These are phyloP conservation scores for Cinclus mexicanus DNA, from an alignment of 2,113 vertebrate species.

Conservation along the genomic window DNA sequence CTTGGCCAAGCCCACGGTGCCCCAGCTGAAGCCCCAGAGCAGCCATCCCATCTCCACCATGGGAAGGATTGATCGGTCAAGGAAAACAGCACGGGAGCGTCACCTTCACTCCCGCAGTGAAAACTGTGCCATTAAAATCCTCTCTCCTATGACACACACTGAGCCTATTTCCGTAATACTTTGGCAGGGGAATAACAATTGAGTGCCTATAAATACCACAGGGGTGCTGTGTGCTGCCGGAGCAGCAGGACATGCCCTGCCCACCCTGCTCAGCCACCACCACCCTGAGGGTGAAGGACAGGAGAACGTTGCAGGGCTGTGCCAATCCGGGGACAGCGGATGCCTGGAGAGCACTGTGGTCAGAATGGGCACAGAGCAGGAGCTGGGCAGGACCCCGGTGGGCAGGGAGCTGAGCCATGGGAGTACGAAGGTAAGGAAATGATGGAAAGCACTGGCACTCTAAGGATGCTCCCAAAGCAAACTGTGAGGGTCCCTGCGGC, in stretches of 20 bases:
- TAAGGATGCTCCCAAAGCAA: not conserved
- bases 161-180: conserved; percentile 57
- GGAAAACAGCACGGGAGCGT: not conserved
- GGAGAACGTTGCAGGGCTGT: not conserved
- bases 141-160: conserved; percentile 55
- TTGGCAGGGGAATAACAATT: conserved; percentile 62
- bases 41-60: not conserved
- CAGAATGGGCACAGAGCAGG: not conserved
- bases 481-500: accelerated
- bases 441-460: not conserved
- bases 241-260: not conserved
- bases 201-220: conserved; percentile 43
- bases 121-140: conserved; percentile 46
- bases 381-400: not conserved
- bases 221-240: conserved; percentile 30
- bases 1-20: accelerated
- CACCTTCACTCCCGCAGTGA: not conserved
- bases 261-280: not conserved
- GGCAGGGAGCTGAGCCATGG: accelerated
- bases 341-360: accelerated
- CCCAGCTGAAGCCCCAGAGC: not conserved
- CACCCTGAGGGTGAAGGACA: not conserved
- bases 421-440: not conserved
- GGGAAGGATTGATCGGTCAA: not conserved
- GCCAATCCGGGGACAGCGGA: not conserved